Evolutionary conservation across 2,888 invertebrate genomes (phyloP).

Genomic region (Macaria notata): DNA sequence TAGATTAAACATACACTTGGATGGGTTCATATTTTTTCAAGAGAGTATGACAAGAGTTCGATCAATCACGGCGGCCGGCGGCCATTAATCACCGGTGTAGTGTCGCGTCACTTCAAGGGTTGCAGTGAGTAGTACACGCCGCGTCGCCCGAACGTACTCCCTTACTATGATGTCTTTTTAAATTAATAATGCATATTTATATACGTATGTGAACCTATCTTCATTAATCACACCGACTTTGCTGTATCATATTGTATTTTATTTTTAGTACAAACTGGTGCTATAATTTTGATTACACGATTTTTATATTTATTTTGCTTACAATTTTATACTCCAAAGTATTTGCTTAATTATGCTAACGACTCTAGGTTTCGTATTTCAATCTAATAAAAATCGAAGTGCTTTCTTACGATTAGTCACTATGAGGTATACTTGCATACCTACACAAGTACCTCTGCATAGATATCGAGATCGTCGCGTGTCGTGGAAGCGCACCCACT

Average conservation of each 20-base stretch:
- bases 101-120: constrained; percentile 52
- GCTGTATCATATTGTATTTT: neutral
- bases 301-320: too few species aligned
- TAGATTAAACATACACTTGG: constrained; percentile 42
- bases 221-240: constrained; percentile 41
- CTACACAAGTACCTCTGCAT: too few species aligned
- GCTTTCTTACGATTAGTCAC: too few species aligned
- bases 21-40: constrained; percentile 36
- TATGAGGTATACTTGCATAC: too few species aligned
- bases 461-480: constrained; percentile 46
- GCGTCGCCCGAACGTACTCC: constrained; percentile 26
- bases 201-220: constrained; percentile 37
- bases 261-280: neutral
- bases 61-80: constrained; percentile 64
- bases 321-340: too few species aligned
- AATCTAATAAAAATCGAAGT: too few species aligned
- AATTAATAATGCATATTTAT: constrained; percentile 20
- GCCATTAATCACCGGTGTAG: constrained; percentile 74
- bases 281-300: too few species aligned
- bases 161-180: constrained; percentile 6
- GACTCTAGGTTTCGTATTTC: too few species aligned
- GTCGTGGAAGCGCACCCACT: constrained; percentile 56
- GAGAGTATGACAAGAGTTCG: constrained; percentile 51
- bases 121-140: constrained; percentile 21
- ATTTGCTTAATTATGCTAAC: too few species aligned